A percentile compares a stretch with the other conserved stretches of the same genome.
Conservation (phyloP, 2,888 invertebrate genomes). For the Thelaira solivaga region DNA sequence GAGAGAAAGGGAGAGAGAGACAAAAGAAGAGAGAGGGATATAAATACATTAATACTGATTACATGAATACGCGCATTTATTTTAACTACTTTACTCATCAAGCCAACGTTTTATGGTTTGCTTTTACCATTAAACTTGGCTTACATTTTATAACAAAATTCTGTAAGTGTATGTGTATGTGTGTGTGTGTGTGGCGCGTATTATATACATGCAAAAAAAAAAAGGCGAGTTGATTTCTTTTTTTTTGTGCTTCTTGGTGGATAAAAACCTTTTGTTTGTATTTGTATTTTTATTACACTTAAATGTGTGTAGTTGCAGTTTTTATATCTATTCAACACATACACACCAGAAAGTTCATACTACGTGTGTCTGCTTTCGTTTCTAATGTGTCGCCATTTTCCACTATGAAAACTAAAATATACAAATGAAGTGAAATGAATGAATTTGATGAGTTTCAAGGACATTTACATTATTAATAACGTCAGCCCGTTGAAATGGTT, state of each 20-base stretch:
- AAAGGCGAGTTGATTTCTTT: too few relatives aligned
- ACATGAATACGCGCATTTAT: not conserved
- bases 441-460: constrained; percentile 52
- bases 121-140: constrained; percentile 35
- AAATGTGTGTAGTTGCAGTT: not conserved
- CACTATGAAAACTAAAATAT: constrained; percentile 26
- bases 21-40: too few relatives aligned
- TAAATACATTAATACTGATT: not conserved
- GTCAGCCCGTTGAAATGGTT: constrained; percentile 34
- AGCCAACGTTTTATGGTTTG: constrained; percentile 24
- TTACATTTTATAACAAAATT: too few relatives aligned
- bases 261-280: not conserved
- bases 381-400: constrained; percentile 31
- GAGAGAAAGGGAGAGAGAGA: too few relatives aligned
- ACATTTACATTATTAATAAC: constrained; percentile 58
- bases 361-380: not conserved
- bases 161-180: constrained; percentile 1
- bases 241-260: not conserved
- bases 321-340: not conserved
- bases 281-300: not conserved
- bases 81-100: constrained; percentile 25
- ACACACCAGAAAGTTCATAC: not conserved
- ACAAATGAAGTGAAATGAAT: not conserved
- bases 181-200: not conserved
- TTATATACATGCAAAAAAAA: too few relatives aligned